Evolutionary conservation across 2,888 invertebrate genomes (phyloP).

Genomic region (Lamellibrachia columna): DNA sequence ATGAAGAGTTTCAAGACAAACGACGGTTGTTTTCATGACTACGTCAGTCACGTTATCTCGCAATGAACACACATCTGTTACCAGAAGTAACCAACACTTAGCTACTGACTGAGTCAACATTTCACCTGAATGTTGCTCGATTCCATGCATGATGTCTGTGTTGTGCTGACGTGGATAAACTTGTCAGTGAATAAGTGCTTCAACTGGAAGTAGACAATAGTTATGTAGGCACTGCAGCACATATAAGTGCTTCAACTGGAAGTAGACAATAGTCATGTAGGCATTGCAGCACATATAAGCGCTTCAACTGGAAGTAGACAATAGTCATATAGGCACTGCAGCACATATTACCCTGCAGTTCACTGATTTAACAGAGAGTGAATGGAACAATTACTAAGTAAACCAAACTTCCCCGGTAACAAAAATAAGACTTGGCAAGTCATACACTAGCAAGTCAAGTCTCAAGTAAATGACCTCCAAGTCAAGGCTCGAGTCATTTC

Average conservation of each 20-base stretch:
- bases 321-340: not conserved
- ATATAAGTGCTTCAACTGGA: too few species aligned
- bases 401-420: not conserved
- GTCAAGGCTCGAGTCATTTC: too few species aligned
- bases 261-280: too few species aligned
- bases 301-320: not conserved
- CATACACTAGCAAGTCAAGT: not conserved
- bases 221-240: too few species aligned
- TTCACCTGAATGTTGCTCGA: slow-evolving; percentile 64
- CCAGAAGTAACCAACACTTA: too few species aligned
- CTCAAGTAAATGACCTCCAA: not conserved
- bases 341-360: not conserved
- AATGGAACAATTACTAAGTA: not conserved
- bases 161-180: slow-evolving; percentile 65
- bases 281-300: too few species aligned
- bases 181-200: slow-evolving; percentile 63
- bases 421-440: too few species aligned
- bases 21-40: too few species aligned
- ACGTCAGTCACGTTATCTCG: too few species aligned
- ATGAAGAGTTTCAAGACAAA: too few species aligned
- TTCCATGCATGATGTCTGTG: slow-evolving; percentile 63
- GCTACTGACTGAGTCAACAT: not conserved
- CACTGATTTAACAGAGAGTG: not conserved
- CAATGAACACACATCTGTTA: too few species aligned
- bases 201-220: slow-evolving; percentile 58